Evolutionary conservation across 2,888 invertebrate species (phyloP), one percentile per base, ranked within the genome.

Genomic region (Leptothorax acervorum): DNA sequence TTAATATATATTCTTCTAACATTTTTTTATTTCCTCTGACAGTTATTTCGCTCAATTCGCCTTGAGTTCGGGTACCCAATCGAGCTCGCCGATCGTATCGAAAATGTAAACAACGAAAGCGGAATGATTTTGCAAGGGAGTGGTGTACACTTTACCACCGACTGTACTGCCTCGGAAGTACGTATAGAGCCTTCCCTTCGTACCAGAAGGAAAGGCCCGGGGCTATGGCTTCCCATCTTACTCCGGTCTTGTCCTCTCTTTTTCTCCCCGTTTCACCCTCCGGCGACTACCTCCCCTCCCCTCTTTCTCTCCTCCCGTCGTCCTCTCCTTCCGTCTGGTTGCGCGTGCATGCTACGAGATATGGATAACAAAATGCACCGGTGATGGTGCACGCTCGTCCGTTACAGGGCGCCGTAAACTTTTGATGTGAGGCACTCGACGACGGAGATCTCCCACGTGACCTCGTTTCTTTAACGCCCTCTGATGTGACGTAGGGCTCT

Each of bases 211-310:
- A 93, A 93, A 91, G 90, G 90, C 94, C 92, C 83, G 86, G 68
- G 92, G 94, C 93, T 93, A 94, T 93, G 91, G 92, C 93, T 93
- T 94, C 92, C 92, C 92, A 92, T 93, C 93, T 93, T 93, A 93
- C 79, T 93, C 92, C 92, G 86, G 86, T 86, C 71, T 76, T 51
- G 28, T 51, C 71, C 66, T 82, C 83, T 45, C 83, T 82, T 65
- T 70, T 85, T 83, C 81, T 91, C 92, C 89, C 91, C 89, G 86
- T 91, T 90, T 91, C 88, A 82, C 84, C 83, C 66, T 85, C 57
- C 60, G 39, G 74, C 65, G 82, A 84, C 82, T 66, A 78, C 42
- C 39, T n/a, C 28, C 79, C 60, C 83, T 57, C 75, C 83, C 74
- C 75, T 51, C 83, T 53, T n/a, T 68, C 79, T 31, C 75, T 62